Conservation (phyloP, 2,888 invertebrate species). For the Protophormia terraenovae region DNA sequence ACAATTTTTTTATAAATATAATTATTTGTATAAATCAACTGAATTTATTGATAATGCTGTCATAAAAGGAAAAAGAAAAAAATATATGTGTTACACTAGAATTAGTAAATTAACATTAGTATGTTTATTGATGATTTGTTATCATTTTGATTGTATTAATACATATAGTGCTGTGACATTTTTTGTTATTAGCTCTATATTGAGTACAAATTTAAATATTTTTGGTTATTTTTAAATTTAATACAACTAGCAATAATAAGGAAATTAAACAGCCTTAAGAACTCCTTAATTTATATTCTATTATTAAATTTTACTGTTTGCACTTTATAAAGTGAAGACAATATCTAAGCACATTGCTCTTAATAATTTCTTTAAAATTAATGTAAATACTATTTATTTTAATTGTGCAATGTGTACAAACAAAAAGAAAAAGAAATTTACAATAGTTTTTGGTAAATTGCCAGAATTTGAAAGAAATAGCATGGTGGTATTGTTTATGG, state of each 20-base stretch:
- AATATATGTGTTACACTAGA: not conserved
- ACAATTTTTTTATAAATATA: not conserved
- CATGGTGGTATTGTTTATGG: not conserved
- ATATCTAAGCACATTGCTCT: not conserved
- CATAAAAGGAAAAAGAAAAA: too few relatives aligned
- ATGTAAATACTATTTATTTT: not conserved
- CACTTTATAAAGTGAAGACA: too few relatives aligned
- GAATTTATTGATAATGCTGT: not conserved
- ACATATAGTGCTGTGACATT: not conserved
- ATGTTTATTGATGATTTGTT: not conserved
- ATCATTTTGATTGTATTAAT: not conserved
- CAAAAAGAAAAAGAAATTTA: conserved; percentile 24
- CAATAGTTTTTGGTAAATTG: conserved; percentile 35
- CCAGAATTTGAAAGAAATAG: not conserved
- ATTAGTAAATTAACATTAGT: not conserved
- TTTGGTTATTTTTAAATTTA: not conserved
- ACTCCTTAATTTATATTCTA: too few relatives aligned
- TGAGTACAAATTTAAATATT: not conserved
- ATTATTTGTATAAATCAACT: not conserved
- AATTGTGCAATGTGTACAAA: not conserved
- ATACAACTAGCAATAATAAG: not conserved
- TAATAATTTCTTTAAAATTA: not conserved
- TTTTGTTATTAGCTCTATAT: not conserved
- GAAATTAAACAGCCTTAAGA: too few relatives aligned
- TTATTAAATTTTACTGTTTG: too few relatives aligned